phyloP scores from a whole-genome alignment of 2,113 vertebrate genomes.

The Rhinichthys klamathensis region DNA sequence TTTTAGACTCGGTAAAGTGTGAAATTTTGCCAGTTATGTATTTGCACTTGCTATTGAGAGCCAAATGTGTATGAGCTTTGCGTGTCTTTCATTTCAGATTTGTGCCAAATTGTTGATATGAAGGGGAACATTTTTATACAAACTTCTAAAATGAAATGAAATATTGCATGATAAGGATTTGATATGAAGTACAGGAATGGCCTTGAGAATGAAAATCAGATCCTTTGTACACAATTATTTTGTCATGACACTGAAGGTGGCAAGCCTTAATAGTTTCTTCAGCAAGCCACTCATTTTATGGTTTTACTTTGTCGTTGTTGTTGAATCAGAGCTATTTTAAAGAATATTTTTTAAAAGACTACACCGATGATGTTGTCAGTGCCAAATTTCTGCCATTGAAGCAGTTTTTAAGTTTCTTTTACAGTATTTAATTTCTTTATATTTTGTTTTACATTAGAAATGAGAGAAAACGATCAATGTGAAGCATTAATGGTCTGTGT shows the following conservation, averaged over 20 bases:
- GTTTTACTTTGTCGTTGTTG: conserved; percentile 12
- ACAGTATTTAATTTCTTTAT: conserved; percentile 9
- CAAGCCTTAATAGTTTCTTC: conserved; percentile 40
- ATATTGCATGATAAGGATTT: conserved; percentile 74
- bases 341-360: conserved; percentile 1
- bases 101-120: conserved; percentile 66
- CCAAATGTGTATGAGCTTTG: conserved; percentile 48
- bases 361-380: conserved; percentile 5
- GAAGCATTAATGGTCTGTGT: conserved; percentile 28
- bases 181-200: conserved; percentile 53
- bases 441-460: conserved; percentile 33
- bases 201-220: conserved; percentile 48
- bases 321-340: background rate
- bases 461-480: conserved; percentile 26
- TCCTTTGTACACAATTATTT: conserved; percentile 38
- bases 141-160: conserved; percentile 46
- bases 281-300: conserved; percentile 33
- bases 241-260: conserved; percentile 24
- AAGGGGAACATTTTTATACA: conserved; percentile 36
- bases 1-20: conserved; percentile 15
- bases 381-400: conserved; percentile 30
- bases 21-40: conserved; percentile 29
- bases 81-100: conserved; percentile 66
- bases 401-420: background rate
- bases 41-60: conserved; percentile 38